phyloP scores from a whole-genome alignment of 2,888 invertebrate species.

The Petrolisthes manimaculis region DNA sequence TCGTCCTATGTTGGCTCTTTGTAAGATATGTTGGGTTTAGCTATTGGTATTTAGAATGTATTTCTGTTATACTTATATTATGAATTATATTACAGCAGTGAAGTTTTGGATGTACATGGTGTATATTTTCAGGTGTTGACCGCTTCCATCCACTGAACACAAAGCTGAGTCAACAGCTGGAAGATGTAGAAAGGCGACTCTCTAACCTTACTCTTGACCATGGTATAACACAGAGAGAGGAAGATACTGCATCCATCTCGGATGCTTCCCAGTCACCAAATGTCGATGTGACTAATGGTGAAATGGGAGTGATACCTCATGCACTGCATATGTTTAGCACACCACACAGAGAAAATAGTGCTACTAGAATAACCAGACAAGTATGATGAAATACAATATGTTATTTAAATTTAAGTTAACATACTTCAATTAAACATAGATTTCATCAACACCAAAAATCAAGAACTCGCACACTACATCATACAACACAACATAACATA shows the following conservation, averaged over 20 bases:
- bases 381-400: not conserved
- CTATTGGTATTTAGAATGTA: not conserved
- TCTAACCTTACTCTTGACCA: conserved; percentile 37
- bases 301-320: conserved; percentile 21
- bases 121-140: conserved; percentile 49
- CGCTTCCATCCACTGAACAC: conserved; percentile 57
- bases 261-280: conserved; percentile 47
- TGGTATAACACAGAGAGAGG: conserved; percentile 23
- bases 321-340: conserved; percentile 34
- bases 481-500: too few species aligned
- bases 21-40: not conserved
- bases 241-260: conserved; percentile 44
- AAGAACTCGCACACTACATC: too few species aligned
- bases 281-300: conserved; percentile 49
- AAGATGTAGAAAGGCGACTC: conserved; percentile 55
- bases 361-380: conserved; percentile 39
- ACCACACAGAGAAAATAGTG: conserved; percentile 32
- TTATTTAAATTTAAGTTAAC: too few species aligned
- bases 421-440: too few species aligned
- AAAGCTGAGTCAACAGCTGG: conserved; percentile 58
- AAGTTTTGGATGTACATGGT: too few species aligned
- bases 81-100: not conserved
- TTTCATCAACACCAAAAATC: too few species aligned
- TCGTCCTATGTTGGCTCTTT: not conserved
- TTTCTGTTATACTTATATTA: not conserved